Evolutionary conservation across 2,113 vertebrate species (phyloP).

Genomic region (Rhinopomastus cyanomelas): DNA sequence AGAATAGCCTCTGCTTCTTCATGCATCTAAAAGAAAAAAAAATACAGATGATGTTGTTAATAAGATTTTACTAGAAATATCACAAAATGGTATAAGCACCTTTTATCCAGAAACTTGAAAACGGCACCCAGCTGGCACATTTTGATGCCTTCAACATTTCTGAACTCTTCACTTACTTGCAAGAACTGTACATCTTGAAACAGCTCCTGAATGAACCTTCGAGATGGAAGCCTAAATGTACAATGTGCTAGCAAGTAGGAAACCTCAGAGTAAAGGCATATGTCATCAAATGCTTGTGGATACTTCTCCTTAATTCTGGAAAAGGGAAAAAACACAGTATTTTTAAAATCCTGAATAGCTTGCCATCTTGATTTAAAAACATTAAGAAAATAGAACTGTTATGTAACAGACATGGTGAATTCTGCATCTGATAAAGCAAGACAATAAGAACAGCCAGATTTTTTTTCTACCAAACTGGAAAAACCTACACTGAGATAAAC

Average conservation of each 20-base stretch:
- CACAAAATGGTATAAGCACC: background rate
- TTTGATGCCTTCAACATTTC: background rate
- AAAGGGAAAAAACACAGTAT: background rate
- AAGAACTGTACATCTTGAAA: constrained; percentile 98
- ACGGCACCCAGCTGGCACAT: background rate
- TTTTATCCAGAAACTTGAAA: background rate
- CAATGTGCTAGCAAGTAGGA: constrained; percentile 93
- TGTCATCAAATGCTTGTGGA: constrained; percentile 96
- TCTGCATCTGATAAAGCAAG: background rate
- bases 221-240: constrained; percentile 92
- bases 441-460: background rate
- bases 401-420: background rate
- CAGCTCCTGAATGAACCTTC: constrained; percentile 97
- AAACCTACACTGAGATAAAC: background rate
- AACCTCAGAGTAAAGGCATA: constrained; percentile 98
- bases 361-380: background rate
- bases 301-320: constrained; percentile 98
- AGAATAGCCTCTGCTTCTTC: constrained; percentile 96
- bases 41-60: background rate
- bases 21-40: constrained; percentile 82
- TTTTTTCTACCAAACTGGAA: background rate
- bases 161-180: constrained; percentile 78
- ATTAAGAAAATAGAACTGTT: background rate
- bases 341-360: background rate
- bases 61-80: background rate